Percentiles rank a stretch among this genome's conserved stretches.
phyloP scores from a whole-genome alignment of 2,113 vertebrate genomes.

The Phalacrocorax pelagicus region DNA sequence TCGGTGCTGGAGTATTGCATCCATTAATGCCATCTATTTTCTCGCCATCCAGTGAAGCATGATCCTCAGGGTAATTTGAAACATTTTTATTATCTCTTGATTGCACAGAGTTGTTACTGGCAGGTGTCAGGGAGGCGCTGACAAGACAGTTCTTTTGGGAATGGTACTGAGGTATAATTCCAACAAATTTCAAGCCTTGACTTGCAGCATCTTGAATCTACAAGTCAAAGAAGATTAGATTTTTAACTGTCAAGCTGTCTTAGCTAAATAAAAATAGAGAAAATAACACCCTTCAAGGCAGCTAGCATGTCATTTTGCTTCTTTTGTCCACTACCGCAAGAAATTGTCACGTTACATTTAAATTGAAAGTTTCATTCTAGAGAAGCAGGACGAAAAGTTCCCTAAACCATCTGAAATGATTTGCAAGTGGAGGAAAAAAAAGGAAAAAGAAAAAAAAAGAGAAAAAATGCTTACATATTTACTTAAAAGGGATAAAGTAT shows the following conservation, averaged over 20 bases:
- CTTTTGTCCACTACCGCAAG: constrained; percentile 31
- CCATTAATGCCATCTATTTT: constrained; percentile 23
- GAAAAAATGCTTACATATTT: not conserved
- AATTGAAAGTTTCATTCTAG: not conserved
- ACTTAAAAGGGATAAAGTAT: not conserved
- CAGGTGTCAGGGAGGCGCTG: constrained; percentile 59
- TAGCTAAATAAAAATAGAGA: constrained; percentile 35
- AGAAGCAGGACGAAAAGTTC: not conserved
- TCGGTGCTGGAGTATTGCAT: not conserved
- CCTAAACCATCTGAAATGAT: not conserved
- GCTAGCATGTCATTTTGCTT: not conserved
- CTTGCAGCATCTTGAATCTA: constrained; percentile 95
- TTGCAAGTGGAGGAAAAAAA: not conserved
- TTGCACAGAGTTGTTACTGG: constrained; percentile 74
- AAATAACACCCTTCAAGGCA: constrained; percentile 44
- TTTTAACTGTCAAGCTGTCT: constrained; percentile 63
- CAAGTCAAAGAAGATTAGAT: constrained; percentile 63
- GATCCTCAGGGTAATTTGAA: constrained; percentile 4
- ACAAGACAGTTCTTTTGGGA: constrained; percentile 55
- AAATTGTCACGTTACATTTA: not conserved
- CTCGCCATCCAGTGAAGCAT: constrained; percentile 3
- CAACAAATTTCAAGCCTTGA: constrained; percentile 91
- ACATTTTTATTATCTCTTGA: constrained; percentile 34
- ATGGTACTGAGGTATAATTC: constrained; percentile 87
- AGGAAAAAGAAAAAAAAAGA: no score